Evolutionary conservation across 2,888 invertebrate genomes (phyloP).

Genomic region (Agonopterix arenella): DNA sequence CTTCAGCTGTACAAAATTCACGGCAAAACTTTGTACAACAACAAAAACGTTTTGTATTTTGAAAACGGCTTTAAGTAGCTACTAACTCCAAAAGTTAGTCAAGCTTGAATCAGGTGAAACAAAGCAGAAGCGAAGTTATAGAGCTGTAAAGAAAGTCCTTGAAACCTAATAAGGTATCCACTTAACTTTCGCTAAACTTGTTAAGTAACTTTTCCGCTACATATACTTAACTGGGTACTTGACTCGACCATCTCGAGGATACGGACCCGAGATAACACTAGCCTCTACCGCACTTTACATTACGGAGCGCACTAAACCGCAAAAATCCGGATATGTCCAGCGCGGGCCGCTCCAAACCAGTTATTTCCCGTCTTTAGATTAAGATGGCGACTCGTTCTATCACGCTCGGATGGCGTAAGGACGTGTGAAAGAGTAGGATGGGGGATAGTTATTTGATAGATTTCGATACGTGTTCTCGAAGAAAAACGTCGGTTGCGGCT

Average conservation of each 20-base stretch:
- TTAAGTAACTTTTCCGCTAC: constrained; percentile 38
- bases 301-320: constrained; percentile 36
- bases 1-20: no score
- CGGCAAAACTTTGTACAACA: background rate
- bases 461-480: constrained; percentile 31
- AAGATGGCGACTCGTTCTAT: constrained; percentile 26
- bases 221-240: constrained; percentile 33
- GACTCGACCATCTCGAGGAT: constrained; percentile 17
- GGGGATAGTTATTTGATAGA: constrained; percentile 33
- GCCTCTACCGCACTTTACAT: constrained; percentile 26
- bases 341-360: constrained; percentile 41
- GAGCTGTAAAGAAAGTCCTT: constrained; percentile 3
- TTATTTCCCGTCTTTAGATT: constrained; percentile 53
- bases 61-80: background rate
- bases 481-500: constrained; percentile 32
- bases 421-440: constrained; percentile 11
- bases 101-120: background rate
- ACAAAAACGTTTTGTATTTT: background rate
- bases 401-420: constrained; percentile 4
- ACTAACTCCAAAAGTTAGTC: background rate
- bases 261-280: constrained; percentile 24
- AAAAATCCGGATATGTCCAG: constrained; percentile 52
- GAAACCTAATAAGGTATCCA: constrained; percentile 8
- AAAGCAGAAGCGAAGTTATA: constrained; percentile 2
- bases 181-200: constrained; percentile 12